Percentiles rank a stretch among this genome's conserved stretches.
Conservation (phyloP, 2,888 invertebrate genomes). For the Napeogenes inachia region DNA sequence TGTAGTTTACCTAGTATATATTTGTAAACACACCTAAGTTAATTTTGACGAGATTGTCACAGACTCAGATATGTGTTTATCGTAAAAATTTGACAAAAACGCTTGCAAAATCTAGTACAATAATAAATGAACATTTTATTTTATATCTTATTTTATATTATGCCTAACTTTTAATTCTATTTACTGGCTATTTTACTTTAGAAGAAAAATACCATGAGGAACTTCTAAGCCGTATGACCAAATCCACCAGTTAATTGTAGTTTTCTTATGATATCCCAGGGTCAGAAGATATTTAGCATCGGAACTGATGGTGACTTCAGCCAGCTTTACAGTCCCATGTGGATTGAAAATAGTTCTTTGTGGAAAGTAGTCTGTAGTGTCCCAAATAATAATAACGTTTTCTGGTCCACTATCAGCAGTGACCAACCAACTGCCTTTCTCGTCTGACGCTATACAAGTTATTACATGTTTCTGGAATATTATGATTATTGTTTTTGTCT, state of each 20-base stretch:
- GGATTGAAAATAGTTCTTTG: conserved; percentile 75
- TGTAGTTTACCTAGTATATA: too few relatives aligned
- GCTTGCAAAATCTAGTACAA: too few relatives aligned
- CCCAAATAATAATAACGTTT: conserved; percentile 78
- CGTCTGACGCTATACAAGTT: conserved; percentile 67
- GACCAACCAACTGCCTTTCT: conserved; percentile 75
- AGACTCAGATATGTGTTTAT: too few relatives aligned
- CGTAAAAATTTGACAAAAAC: too few relatives aligned
- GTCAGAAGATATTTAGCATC: conserved; percentile 79
- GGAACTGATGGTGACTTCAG: conserved; percentile 69
- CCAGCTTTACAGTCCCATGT: conserved; percentile 56
- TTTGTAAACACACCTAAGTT: too few relatives aligned
- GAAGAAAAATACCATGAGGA: conserved; percentile 68
- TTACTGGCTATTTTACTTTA: background rate
- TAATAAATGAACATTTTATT: background rate
- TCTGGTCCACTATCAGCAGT: conserved; percentile 78
- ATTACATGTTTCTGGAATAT: conserved; percentile 71
- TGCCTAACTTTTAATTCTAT: too few relatives aligned
- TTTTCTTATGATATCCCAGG: conserved; percentile 65
- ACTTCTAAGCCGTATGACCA: conserved; percentile 75
- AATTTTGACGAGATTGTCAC: too few relatives aligned
- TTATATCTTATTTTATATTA: background rate
- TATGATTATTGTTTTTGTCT: background rate
- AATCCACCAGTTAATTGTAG: conserved; percentile 77
- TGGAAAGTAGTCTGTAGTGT: conserved; percentile 66